Percentiles rank a stretch among this genome's conserved stretches.
Conservation (phyloP, 2,888 invertebrate genomes). For the Tenthredo distinguenda region DNA sequence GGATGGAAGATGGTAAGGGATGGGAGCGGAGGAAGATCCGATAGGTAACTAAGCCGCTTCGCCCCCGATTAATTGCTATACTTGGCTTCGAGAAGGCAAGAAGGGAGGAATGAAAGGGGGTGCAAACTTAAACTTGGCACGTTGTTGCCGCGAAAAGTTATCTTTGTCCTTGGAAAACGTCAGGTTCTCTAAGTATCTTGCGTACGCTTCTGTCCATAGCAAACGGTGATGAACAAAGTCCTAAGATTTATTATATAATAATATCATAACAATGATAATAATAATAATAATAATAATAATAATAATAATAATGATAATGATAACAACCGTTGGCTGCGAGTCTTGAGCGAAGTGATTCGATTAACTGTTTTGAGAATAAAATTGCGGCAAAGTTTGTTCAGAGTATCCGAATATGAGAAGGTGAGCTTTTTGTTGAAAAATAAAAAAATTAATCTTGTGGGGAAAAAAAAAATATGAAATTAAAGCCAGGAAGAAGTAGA, state of each 20-base stretch:
- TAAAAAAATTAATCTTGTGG: not conserved
- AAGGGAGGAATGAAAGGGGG: not conserved
- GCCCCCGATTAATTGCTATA: constrained; percentile 48
- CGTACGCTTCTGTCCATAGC: not conserved
- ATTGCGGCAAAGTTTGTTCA: not conserved
- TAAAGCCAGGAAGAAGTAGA: not conserved
- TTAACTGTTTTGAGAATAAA: not conserved
- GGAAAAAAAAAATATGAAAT: not conserved
- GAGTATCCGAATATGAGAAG: not conserved
- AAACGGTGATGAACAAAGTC: not conserved
- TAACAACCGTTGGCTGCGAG: not conserved
- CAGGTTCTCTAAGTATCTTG: not conserved
- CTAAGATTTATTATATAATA: not conserved
- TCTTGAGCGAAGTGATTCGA: constrained; percentile 1
- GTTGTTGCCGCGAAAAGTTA: constrained; percentile 38
- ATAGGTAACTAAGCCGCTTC: constrained; percentile 49
- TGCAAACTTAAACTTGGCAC: constrained; percentile 42
- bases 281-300: too few relatives aligned
- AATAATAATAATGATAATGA: not conserved
- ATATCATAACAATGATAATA: not conserved
- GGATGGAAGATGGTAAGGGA: not conserved
- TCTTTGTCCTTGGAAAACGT: constrained; percentile 21
- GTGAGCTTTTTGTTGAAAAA: not conserved
- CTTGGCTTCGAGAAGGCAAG: constrained; percentile 14
- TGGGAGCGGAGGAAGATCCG: constrained; percentile 2